Evolutionary conservation across 1,140 invertebrate species (phyloP).

Genomic region (Elysia chlorotica): DNA sequence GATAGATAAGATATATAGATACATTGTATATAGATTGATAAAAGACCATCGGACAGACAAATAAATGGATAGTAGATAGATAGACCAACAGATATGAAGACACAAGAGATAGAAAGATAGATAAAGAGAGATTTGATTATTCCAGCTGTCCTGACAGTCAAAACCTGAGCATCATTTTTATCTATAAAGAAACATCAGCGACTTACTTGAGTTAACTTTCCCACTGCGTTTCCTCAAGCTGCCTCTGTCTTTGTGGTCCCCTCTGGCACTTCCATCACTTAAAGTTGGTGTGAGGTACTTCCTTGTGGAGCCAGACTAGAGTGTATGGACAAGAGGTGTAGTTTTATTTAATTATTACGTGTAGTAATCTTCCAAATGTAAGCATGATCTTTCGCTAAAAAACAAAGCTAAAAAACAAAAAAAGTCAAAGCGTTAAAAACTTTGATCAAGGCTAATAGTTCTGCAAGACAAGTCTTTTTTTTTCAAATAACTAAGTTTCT

Average conservation of each 20-base stretch:
- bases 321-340: no score
- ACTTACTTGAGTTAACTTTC: conserved; percentile 54
- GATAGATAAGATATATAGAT: background rate
- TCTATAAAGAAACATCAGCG: background rate
- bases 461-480: no score
- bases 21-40: background rate
- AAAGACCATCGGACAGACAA: no score
- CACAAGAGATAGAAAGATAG: background rate
- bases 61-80: background rate
- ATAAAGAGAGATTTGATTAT: conserved; percentile 4
- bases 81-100: background rate
- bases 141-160: background rate
- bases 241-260: conserved; percentile 73
- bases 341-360: no score
- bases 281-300: conserved; percentile 87
- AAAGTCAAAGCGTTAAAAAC: no score
- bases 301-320: conserved; percentile 70
- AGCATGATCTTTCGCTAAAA: no score
- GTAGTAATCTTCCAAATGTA: no score
- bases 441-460: no score
- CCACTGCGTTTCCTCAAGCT: conserved; percentile 71
- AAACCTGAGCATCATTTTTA: no score
- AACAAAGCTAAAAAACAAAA: no score
- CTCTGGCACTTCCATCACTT: conserved; percentile 80
- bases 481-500: no score